phyloP scores from a whole-genome alignment of 2,797 vertebrate species.

The Clarias fuscus region DNA sequence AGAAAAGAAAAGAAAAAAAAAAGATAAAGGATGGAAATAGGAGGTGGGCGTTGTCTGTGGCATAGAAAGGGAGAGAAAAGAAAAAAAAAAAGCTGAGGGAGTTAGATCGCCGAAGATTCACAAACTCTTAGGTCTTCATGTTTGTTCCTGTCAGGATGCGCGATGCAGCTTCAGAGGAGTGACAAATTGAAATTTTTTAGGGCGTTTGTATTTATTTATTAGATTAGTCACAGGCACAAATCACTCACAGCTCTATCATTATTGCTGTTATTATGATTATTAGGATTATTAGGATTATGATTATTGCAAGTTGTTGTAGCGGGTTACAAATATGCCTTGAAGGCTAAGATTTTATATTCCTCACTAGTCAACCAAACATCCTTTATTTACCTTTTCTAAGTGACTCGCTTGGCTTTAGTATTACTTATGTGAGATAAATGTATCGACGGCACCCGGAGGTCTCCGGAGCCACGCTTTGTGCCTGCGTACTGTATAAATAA shows the following conservation, averaged over 20 bases:
- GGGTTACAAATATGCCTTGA: slow-evolving; percentile 26
- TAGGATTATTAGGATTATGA: too few relatives aligned
- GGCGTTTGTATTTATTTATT: slow-evolving; percentile 64
- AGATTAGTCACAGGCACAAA: slow-evolving; percentile 30
- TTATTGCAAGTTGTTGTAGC: slow-evolving; percentile 15
- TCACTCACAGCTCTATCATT: slow-evolving; percentile 29
- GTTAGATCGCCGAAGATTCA: slow-evolving; percentile 48
- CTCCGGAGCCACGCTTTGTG: slow-evolving; percentile 25
- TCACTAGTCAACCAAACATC: not conserved
- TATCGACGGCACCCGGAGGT: slow-evolving; percentile 38
- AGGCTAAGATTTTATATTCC: not conserved
- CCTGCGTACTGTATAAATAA: slow-evolving; percentile 40
- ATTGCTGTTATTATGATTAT: not conserved
- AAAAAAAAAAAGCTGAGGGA: slow-evolving; percentile 73
- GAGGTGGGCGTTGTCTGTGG: slow-evolving; percentile 81
- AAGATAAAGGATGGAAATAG: slow-evolving; percentile 90
- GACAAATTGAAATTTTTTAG: slow-evolving; percentile 62
- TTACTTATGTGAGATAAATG: slow-evolving; percentile 38
- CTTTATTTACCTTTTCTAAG: slow-evolving; percentile 42
- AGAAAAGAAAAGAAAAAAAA: slow-evolving; percentile 75
- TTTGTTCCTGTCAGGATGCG: slow-evolving; percentile 57
- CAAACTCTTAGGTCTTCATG: slow-evolving; percentile 49
- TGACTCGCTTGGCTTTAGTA: slow-evolving; percentile 41
- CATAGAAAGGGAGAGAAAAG: slow-evolving; percentile 64
- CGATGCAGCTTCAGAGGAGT: slow-evolving; percentile 49